Evolutionary conservation across 2,113 vertebrate genomes (phyloP).

Genomic region (Riparia riparia): DNA sequence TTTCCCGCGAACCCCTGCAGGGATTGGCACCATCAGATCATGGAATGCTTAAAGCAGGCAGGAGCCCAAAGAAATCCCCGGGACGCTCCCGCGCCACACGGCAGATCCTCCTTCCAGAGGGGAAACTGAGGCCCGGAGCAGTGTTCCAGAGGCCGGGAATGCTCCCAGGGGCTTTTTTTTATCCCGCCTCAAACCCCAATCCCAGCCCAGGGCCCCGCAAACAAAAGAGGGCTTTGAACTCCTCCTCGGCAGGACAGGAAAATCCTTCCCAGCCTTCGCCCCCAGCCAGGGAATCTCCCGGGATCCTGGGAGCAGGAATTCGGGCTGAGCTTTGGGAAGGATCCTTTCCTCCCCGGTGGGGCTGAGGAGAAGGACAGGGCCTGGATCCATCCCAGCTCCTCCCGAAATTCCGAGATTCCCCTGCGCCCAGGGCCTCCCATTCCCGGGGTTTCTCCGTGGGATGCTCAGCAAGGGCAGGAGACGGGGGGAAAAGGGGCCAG

Average conservation of each 20-base stretch:
- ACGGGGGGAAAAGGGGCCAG: rapidly evolving
- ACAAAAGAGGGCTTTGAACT: constrained; percentile 54
- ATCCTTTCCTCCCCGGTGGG: neutral
- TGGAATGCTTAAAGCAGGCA: neutral
- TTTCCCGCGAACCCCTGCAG: rapidly evolving
- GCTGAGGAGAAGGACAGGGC: neutral
- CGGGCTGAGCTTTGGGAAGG: neutral
- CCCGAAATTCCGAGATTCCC: no score
- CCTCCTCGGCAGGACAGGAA: constrained; percentile 53
- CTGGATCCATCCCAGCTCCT: neutral
- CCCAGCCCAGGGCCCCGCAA: constrained; percentile 14
- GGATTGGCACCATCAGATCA: rapidly evolving
- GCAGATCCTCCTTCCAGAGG: neutral
- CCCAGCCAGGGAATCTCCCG: constrained; percentile 31
- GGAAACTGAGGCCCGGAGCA: constrained; percentile 2
- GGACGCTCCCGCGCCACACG: neutral
- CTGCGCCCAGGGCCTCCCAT: neutral
- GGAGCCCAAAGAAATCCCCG: rapidly evolving
- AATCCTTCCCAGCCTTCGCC: constrained; percentile 3
- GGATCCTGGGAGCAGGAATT: constrained; percentile 20
- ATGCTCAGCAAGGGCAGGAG: no score
- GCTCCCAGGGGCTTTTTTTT: neutral
- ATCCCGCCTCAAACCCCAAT: neutral
- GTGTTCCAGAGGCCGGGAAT: neutral
- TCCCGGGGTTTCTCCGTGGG: rapidly evolving